Evolutionary conservation across 92 coral and sea anemone genomes (phyloP).

Genomic region (Zoanthus solanderi): DNA sequence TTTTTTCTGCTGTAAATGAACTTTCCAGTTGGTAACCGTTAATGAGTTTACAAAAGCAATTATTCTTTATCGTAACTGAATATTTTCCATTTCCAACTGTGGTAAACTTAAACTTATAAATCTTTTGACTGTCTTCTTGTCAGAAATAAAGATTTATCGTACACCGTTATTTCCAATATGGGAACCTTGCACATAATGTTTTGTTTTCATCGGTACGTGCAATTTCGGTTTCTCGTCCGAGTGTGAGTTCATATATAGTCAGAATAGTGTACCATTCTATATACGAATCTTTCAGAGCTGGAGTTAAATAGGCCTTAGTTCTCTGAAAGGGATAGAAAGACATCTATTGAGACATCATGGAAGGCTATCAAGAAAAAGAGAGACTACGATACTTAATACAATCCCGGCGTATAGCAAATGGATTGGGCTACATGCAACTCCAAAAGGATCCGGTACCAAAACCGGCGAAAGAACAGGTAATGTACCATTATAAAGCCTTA

Average conservation of each 20-base stretch:
- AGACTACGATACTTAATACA: conserved; percentile 58
- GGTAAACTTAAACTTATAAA: not conserved
- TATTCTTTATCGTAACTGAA: too few relatives aligned
- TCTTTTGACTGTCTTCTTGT: not conserved
- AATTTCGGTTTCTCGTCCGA: not conserved
- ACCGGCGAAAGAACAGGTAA: conserved; percentile 49
- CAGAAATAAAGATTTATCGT: not conserved
- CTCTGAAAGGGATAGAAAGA: not conserved
- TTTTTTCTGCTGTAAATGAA: too few relatives aligned
- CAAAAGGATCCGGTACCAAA: not conserved
- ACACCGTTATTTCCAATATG: not conserved
- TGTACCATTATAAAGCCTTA: not conserved
- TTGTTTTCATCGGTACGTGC: not conserved
- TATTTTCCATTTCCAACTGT: too few relatives aligned
- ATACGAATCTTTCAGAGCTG: not conserved
- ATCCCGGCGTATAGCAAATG: conserved; percentile 49
- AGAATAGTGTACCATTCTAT: not conserved
- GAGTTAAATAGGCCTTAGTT: not conserved
- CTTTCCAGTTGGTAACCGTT: too few relatives aligned
- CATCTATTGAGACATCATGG: conserved; percentile 10
- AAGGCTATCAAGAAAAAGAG: conserved; percentile 54
- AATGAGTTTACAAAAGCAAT: too few relatives aligned
- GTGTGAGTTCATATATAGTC: not conserved
- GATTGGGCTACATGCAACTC: conserved; percentile 41
- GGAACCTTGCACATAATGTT: not conserved